phyloP scores from a whole-genome alignment of 2,888 invertebrate species.

The Plagodis dolabraria region DNA sequence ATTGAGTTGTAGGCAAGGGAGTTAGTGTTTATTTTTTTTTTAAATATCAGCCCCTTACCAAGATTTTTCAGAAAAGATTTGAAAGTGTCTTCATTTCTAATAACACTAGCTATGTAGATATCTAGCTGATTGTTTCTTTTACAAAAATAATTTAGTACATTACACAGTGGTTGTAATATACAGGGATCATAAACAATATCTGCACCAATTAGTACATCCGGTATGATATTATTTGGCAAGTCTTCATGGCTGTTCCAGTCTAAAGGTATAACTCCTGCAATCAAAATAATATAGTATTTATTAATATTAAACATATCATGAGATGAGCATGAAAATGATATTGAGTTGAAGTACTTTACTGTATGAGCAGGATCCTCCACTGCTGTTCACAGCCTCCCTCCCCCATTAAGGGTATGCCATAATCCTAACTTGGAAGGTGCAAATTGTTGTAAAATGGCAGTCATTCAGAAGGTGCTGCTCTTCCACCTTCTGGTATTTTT shows the following conservation, averaged over 20 bases:
- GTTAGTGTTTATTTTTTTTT: too few relatives aligned
- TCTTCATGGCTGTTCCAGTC: slow-evolving; percentile 66
- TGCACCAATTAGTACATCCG: slow-evolving; percentile 73
- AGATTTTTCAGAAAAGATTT: slow-evolving; percentile 81
- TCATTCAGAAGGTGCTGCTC: too few relatives aligned
- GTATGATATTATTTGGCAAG: slow-evolving; percentile 46
- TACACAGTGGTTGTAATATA: slow-evolving; percentile 62
- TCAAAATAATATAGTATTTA: neutral
- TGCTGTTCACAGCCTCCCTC: too few relatives aligned
- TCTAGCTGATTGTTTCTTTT: slow-evolving; percentile 56
- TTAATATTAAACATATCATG: too few relatives aligned
- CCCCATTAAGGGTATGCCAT: too few relatives aligned
- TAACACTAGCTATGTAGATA: slow-evolving; percentile 67
- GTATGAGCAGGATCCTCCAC: too few relatives aligned
- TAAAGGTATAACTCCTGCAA: slow-evolving; percentile 61
- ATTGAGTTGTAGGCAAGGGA: too few relatives aligned
- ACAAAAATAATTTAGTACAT: slow-evolving; percentile 57
- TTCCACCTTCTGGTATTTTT: too few relatives aligned
- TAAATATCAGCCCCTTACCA: slow-evolving; percentile 63
- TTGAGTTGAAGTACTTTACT: too few relatives aligned
- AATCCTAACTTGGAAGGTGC: too few relatives aligned
- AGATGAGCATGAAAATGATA: too few relatives aligned
- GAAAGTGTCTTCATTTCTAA: slow-evolving; percentile 88
- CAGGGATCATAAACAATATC: slow-evolving; percentile 77
- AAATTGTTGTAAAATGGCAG: too few relatives aligned